Evolutionary conservation across 1,140 invertebrate species (phyloP), one percentile per base, ranked within the genome.

Genomic region (Drosophila ogumai): DNA sequence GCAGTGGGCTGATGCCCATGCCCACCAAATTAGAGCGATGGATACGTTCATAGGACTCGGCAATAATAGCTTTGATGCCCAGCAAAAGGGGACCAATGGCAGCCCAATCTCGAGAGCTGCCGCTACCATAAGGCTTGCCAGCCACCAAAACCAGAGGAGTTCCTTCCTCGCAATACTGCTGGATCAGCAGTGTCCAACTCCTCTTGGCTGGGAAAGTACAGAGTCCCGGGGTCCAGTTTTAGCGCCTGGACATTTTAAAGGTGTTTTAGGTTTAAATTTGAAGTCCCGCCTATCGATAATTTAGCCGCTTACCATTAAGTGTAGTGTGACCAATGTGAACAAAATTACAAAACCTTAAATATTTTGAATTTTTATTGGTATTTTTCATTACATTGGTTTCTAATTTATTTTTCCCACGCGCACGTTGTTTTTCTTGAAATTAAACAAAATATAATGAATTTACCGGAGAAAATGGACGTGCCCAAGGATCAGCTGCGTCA

Each of bases 21-120:
- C 99, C 99, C 7, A 99, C 98, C 58, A 99, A 94, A 93, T 99
- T 99, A 12, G 97, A 99, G 28, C 98, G 96, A 93, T 99, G 99
- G 90, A 99, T 38, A 15, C 36, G 13, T 38, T 38, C 36, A 6
- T 99, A 56, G 98, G 98, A 99, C 93, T 99, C 98, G 0, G 98
- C 99, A 79, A 99, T 98, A 1, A 99, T 97, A 1, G 98, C 98
- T 92, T 95, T 95, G 50, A 98, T 38, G 98, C 81, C 94, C 13
- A 38, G 36, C 36, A 38, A 6, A 38, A 15, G 13, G 6, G 36
- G 36, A 38, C 36, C 36, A 6, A 15, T 38, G 36, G 36, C 36
- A 6, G 36, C 36, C 36, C 36, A 38, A 15, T 38, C 36, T 15
- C 36, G 36, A 2, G 36, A 38, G 6, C 36, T 38, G 13, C 36